Evolutionary conservation across 2,888 invertebrate species (phyloP).

Genomic region (Temnothorax unifasciatus): DNA sequence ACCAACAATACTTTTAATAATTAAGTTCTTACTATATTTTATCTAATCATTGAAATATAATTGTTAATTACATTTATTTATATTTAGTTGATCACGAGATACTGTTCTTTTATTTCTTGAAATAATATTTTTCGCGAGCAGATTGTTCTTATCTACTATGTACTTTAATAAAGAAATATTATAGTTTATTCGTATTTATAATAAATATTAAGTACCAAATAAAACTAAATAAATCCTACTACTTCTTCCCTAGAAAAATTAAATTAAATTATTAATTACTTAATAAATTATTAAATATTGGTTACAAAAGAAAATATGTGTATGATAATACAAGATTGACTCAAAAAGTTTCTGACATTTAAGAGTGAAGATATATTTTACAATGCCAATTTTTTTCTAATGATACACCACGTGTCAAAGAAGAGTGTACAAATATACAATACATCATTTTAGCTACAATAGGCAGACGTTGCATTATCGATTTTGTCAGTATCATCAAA

Average conservation of each 20-base stretch:
- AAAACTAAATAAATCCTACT: neutral
- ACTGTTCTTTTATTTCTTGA: neutral
- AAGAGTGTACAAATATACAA: constrained; percentile 21
- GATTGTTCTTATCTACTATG: neutral
- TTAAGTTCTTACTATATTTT: constrained; percentile 3
- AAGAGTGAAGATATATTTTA: constrained; percentile 52
- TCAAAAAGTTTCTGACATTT: neutral
- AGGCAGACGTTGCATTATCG: neutral
- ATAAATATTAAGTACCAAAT: constrained; percentile 28
- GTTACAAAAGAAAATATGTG: neutral
- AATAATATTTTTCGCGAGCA: neutral
- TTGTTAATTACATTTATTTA: neutral
- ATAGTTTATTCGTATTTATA: constrained; percentile 20
- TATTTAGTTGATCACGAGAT: neutral
- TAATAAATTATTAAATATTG: constrained; percentile 6
- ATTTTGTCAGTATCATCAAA: neutral
- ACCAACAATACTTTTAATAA: neutral
- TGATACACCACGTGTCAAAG: constrained; percentile 41
- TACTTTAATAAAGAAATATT: constrained; percentile 14
- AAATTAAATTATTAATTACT: neutral
- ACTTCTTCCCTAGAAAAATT: neutral
- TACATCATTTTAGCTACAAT: constrained; percentile 1
- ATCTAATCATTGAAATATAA: neutral
- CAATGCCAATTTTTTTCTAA: constrained; percentile 29
- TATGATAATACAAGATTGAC: neutral